Conservation (phyloP, 2,888 invertebrate genomes). For the Drosophila helvetica region DNA sequence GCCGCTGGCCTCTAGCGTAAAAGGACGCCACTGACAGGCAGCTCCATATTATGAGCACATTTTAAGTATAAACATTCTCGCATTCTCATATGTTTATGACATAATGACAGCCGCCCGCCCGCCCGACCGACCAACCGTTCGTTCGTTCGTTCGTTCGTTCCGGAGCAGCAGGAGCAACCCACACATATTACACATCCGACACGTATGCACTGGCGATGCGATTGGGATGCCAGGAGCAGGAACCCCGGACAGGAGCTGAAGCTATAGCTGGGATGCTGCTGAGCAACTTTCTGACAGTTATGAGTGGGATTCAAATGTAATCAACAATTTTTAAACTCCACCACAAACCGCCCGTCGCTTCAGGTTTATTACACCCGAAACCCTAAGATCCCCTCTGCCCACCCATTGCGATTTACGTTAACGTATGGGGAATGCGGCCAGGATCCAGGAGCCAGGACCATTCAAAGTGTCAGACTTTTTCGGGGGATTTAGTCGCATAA, state of each 20-base stretch:
- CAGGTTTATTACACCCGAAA: conserved; percentile 7
- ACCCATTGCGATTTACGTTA: conserved; percentile 30
- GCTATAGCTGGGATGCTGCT: conserved; percentile 9
- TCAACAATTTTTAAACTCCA: conserved; percentile 63
- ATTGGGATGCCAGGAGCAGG: conserved; percentile 27
- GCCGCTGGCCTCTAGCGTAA: conserved; percentile 25
- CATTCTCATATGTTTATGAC: conserved; percentile 68
- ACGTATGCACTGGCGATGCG: conserved; percentile 33
- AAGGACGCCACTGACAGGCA: conserved; percentile 37
- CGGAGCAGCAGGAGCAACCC: conserved; percentile 12
- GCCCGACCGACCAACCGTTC: background rate
- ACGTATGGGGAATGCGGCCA: no score
- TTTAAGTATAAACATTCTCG: conserved; percentile 56
- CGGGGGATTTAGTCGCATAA: conserved; percentile 56
- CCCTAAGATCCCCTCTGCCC: background rate
- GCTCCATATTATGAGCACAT: conserved; percentile 54
- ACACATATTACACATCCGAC: conserved; percentile 48
- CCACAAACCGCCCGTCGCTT: conserved; percentile 31
- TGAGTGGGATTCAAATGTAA: conserved; percentile 79
- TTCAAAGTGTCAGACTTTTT: conserved; percentile 56
- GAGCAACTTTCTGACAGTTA: conserved; percentile 70
- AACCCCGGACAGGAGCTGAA: background rate
- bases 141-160: conserved; percentile 57
- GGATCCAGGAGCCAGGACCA: conserved; percentile 22
- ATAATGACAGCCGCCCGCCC: conserved; percentile 64